phyloP scores from a whole-genome alignment of 2,888 invertebrate genomes.

The Tortrix viridana region DNA sequence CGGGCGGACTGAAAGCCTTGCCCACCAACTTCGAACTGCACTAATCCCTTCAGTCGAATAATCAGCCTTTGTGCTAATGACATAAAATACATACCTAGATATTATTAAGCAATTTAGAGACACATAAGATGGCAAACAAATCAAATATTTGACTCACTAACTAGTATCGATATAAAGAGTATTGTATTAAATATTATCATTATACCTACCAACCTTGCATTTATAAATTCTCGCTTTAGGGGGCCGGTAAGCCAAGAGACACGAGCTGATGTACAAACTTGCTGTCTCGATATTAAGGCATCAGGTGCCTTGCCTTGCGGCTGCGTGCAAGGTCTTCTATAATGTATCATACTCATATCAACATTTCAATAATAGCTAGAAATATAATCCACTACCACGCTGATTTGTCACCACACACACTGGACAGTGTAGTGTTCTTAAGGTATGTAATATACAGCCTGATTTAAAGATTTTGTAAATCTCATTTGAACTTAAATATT shows the following conservation, averaged over 20 bases:
- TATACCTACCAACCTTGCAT: conserved; percentile 9
- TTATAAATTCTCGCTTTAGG: conserved; percentile 13
- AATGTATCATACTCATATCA: conserved; percentile 14
- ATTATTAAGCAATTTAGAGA: too few relatives aligned
- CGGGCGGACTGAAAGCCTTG: conserved; percentile 12
- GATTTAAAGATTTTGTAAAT: too few relatives aligned
- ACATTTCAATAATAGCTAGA: neutral
- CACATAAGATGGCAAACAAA: too few relatives aligned
- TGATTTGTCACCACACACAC: too few relatives aligned
- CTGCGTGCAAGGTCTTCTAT: neutral
- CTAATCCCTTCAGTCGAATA: neutral
- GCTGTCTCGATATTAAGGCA: conserved; percentile 15
- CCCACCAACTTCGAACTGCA: neutral
- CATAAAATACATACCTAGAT: too few relatives aligned
- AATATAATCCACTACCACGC: neutral
- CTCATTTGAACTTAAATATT: too few relatives aligned
- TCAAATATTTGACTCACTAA: neutral
- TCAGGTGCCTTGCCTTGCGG: conserved; percentile 7
- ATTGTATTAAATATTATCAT: neutral
- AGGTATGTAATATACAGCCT: too few relatives aligned
- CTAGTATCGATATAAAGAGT: too few relatives aligned
- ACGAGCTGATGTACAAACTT: conserved; percentile 12
- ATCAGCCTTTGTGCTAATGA: too few relatives aligned
- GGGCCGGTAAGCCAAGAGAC: conserved; percentile 6
- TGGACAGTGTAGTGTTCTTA: too few relatives aligned